Base-by-base conservation (phyloP, 2,113 vertebrate genomes). In the Chinchilla lanigera region DNA sequence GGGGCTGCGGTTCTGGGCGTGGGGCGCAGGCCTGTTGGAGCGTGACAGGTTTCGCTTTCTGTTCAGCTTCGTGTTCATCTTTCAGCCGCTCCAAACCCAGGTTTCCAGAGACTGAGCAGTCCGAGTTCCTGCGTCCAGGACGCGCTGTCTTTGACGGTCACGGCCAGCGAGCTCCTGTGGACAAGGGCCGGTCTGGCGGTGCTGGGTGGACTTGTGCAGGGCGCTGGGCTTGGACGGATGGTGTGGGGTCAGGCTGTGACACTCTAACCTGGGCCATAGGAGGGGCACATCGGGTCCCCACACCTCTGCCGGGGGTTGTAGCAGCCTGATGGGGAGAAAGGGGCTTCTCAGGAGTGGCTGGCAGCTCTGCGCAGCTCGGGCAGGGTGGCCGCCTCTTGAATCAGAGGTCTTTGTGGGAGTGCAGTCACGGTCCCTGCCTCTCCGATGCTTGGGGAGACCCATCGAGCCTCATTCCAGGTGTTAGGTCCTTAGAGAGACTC, bases 101-200 rank as follows among this genome's bases (percentile, higher is more conserved):
- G 65, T 86, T 60, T 82, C 65, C 71, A 58, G 9, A 47, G 33
- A 38, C 13, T 0, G 28, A 54, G 24, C 65, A 44, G 2, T 30
- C 28, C 1, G 13, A 24, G 28, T 35, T 1, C 0, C 61, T 47
- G 26, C 44, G 20, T 20, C 33, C 20, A 7, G 47, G 0, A 10
- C 3, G 17, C 3, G 20, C 33, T 9, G 33, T 19, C 35, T 33
- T 3, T 41, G 26, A 19, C 4, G 4, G 35, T 10, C 60, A 6
- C 17, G 11, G 24, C 28, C 1, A 1, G 0, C 4, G 12, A 1
- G 0, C 5, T 10, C 41, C 44, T 41, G 41, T 13, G 7, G 17
- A 16, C 0, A 0, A 38, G 58, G 14, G 54, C 11, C 1, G 2
- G 3, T 47, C 84, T 1, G 17, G 19, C 22, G 22, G 19, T 28